Conservation (phyloP, 2,797 vertebrate genomes). For the Enteromius argenteus region DNA sequence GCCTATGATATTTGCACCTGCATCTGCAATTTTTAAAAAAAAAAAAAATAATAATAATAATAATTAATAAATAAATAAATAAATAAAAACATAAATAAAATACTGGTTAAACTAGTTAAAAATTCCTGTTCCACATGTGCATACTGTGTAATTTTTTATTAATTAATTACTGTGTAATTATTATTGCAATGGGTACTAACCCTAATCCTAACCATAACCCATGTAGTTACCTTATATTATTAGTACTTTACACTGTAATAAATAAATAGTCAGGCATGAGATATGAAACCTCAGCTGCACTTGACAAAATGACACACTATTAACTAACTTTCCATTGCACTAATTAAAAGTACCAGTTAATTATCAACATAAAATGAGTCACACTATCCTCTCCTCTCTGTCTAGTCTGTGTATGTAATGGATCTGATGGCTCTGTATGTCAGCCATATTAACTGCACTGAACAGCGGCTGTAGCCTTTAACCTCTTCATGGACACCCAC, state of each 20-base stretch:
- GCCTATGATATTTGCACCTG: no score
- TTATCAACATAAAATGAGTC: constrained; percentile 47
- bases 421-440: constrained; percentile 45
- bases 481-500: constrained; percentile 46
- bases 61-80: no score
- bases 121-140: not conserved
- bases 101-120: constrained; percentile 4
- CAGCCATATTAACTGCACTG: constrained; percentile 53
- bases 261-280: not conserved
- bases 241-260: no score
- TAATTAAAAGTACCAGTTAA: constrained; percentile 49
- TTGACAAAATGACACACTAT: not conserved
- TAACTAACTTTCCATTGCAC: constrained; percentile 24
- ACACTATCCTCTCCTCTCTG: constrained; percentile 43
- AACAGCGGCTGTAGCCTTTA: constrained; percentile 53
- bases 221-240: no score
- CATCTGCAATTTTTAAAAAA: no score
- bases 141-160: no score
- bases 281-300: constrained; percentile 10
- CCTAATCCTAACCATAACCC: no score
- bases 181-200: no score
- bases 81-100: not conserved
- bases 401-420: constrained; percentile 35
- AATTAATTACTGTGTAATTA: no score
- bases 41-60: no score